phyloP scores from a whole-genome alignment of 2,113 vertebrate species.

The Castor canadensis region DNA sequence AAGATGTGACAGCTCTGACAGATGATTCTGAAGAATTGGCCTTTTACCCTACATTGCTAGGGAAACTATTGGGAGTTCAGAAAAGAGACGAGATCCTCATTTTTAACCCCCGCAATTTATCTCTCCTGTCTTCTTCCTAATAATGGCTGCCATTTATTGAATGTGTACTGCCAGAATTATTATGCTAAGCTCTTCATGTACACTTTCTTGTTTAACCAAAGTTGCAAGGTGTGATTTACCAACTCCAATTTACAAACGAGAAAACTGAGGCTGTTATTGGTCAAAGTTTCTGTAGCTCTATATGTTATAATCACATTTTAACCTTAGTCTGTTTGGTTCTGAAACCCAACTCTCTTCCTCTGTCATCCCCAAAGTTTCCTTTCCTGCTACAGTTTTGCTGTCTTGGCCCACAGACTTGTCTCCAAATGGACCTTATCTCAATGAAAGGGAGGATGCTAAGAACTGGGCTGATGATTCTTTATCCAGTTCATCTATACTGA shows the following conservation, averaged over 20 bases:
- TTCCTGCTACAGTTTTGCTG: not conserved
- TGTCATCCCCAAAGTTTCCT: not conserved
- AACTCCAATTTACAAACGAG: not conserved
- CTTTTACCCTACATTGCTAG: not conserved
- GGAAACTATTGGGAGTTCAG: not conserved
- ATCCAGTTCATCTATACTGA: not conserved
- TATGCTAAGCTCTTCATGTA: not conserved
- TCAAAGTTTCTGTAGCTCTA: not conserved
- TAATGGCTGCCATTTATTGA: not conserved
- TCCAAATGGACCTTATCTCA: not conserved
- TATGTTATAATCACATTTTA: not conserved
- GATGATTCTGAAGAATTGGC: not conserved
- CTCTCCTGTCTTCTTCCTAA: not conserved
- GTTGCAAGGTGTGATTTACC: not conserved
- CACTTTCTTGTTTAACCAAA: not conserved
- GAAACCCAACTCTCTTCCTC: not conserved
- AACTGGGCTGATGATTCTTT: fast-evolving
- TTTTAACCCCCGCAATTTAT: not conserved
- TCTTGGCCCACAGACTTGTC: not conserved
- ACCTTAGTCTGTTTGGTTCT: not conserved
- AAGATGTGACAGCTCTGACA: not conserved
- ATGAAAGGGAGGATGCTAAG: too few species aligned
- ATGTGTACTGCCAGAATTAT: not conserved
- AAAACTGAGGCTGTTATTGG: not conserved
- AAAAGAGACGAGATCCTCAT: not conserved